phyloP scores from a whole-genome alignment of 1,140 invertebrate species.

The Lanistes nyassanus region DNA sequence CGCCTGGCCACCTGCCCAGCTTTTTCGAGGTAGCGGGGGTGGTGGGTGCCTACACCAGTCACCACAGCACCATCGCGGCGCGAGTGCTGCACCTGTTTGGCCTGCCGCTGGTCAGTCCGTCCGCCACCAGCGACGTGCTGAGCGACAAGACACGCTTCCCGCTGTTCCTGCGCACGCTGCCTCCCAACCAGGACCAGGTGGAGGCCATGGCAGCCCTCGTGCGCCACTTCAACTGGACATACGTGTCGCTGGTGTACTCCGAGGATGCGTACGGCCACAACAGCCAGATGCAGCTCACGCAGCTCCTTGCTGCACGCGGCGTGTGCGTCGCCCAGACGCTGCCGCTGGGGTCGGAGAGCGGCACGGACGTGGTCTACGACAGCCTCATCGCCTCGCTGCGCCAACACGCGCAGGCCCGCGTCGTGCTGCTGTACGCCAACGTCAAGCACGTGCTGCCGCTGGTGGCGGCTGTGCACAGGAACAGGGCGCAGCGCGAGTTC shows the following conservation, averaged over 20 bases:
- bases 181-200: constrained; percentile 51
- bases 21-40: constrained; percentile 49
- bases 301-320: constrained; percentile 11
- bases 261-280: constrained; percentile 67
- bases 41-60: constrained; percentile 43
- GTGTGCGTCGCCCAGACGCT: constrained; percentile 71
- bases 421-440: constrained; percentile 77
- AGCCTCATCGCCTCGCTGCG: constrained; percentile 29
- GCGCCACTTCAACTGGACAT: constrained; percentile 44
- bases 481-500: constrained; percentile 65
- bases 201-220: constrained; percentile 45
- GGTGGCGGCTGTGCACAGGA: constrained; percentile 65
- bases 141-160: constrained; percentile 52
- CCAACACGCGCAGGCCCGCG: constrained; percentile 54
- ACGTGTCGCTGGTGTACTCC: constrained; percentile 47
- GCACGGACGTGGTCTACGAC: constrained; percentile 46
- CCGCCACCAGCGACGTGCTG: constrained; percentile 46
- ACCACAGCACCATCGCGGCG: constrained; percentile 42
- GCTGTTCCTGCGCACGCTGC: constrained; percentile 51
- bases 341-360: constrained; percentile 70
- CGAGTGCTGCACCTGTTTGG: constrained; percentile 44
- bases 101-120: constrained; percentile 52
- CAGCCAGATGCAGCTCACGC: constrained; percentile 51
- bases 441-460: constrained; percentile 75
- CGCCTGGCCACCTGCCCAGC: neutral